Evolutionary conservation across 2,888 invertebrate species (phyloP).

Genomic region (Dryobota labecula): DNA sequence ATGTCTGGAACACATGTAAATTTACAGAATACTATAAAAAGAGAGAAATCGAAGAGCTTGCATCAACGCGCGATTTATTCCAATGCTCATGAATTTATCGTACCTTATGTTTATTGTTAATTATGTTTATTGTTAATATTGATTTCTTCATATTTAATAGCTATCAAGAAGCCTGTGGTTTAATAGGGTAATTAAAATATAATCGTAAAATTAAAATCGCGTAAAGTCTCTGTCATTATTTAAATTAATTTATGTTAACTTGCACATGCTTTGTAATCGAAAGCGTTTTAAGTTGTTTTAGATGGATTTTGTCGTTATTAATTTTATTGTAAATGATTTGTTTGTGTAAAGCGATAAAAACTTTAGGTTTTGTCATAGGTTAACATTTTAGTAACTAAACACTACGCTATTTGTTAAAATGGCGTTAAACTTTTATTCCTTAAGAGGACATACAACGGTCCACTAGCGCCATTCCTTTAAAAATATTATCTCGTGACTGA

Average conservation of each 20-base stretch:
- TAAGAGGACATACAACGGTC: too few relatives aligned
- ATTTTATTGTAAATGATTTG: slow-evolving; percentile 11
- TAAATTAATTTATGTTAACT: slow-evolving; percentile 53
- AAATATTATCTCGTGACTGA: too few relatives aligned
- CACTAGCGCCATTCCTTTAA: too few relatives aligned
- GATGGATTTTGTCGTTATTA: not conserved
- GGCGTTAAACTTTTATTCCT: not conserved
- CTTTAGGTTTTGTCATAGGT: slow-evolving; percentile 6
- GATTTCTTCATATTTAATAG: slow-evolving; percentile 31
- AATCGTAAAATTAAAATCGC: slow-evolving; percentile 57
- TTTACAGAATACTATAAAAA: not conserved
- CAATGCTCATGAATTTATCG: not conserved
- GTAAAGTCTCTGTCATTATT: slow-evolving; percentile 62
- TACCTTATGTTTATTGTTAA: slow-evolving; percentile 13
- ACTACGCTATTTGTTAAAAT: not conserved
- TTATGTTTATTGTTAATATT: slow-evolving; percentile 17
- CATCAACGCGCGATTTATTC: not conserved
- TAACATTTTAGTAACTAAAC: not conserved
- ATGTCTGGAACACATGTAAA: not conserved
- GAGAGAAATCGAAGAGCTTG: slow-evolving; percentile 15
- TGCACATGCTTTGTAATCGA: slow-evolving; percentile 22
- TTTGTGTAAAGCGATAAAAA: not conserved
- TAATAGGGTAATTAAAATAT: slow-evolving; percentile 48
- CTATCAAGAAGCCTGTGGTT: slow-evolving; percentile 22
- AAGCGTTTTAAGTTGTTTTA: slow-evolving; percentile 27